These are phyloP conservation scores for Drosophila ogumai DNA, from an alignment of 1,140 invertebrate species.

Conservation along the genomic window DNA sequence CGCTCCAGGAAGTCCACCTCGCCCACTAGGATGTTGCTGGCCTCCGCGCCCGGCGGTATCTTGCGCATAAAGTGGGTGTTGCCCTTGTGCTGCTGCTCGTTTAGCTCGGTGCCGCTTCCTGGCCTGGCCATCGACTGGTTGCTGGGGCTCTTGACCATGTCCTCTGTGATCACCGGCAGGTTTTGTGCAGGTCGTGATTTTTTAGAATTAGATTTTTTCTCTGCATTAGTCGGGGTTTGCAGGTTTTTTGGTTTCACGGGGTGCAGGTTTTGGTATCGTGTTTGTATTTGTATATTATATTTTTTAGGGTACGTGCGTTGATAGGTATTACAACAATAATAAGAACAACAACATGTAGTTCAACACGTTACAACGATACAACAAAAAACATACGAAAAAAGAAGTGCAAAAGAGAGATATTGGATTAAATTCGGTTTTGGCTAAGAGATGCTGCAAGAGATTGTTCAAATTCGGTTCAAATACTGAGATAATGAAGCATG, in stretches of 20 bases:
- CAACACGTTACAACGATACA: constrained; percentile 50
- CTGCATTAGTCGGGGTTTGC: constrained; percentile 64
- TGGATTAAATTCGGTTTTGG: constrained; percentile 39
- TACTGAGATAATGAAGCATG: constrained; percentile 49
- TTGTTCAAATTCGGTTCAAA: constrained; percentile 42
- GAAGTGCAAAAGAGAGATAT: constrained; percentile 56
- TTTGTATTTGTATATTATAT: constrained; percentile 18
- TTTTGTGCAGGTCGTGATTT: constrained; percentile 72
- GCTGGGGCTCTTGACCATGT: constrained; percentile 92
- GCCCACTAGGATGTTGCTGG: constrained; percentile 98
- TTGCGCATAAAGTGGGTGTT: constrained; percentile 98
- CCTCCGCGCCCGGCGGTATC: constrained; percentile 98
- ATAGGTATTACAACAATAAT: constrained; percentile 59
- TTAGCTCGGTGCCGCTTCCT: constrained; percentile 89
- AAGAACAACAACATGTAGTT: constrained; percentile 60
- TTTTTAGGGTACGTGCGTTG: constrained; percentile 39
- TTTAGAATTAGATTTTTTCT: constrained; percentile 83
- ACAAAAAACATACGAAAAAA: constrained; percentile 58
- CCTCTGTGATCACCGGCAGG: constrained; percentile 76
- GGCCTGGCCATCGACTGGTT: constrained; percentile 92
- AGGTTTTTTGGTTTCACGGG: constrained; percentile 26
- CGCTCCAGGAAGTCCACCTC: constrained; percentile 98
- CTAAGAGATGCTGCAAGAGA: constrained; percentile 52
- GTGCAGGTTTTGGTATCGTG: constrained; percentile 50
- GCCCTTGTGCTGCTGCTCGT: constrained; percentile 91